phyloP scores from a whole-genome alignment of 2,888 invertebrate species.

The Latrodectus elegans region DNA sequence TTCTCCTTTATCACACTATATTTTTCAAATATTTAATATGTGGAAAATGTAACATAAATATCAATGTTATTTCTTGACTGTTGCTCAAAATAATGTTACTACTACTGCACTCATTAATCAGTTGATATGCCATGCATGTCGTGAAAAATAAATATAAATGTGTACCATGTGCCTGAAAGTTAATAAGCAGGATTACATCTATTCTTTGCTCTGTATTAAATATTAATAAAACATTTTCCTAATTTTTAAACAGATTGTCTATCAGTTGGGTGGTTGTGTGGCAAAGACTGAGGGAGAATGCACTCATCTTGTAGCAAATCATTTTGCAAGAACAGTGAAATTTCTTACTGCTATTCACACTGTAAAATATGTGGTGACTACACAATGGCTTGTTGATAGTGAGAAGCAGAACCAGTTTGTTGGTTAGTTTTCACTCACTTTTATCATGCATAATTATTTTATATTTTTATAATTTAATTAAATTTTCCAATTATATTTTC shows the following conservation, averaged over 20 bases:
- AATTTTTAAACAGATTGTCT: constrained; percentile 77
- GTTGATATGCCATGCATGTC: no score
- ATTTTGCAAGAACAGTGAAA: constrained; percentile 87
- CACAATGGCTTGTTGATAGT: constrained; percentile 90
- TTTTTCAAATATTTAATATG: no score
- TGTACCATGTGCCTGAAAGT: no score
- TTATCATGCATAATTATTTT: not conserved
- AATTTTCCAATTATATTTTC: constrained; percentile 70
- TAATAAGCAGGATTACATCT: no score
- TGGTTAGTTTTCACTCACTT: constrained; percentile 74
- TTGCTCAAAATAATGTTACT: no score
- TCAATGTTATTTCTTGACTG: no score
- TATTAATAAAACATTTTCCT: not conserved
- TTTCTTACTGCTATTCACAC: constrained; percentile 88
- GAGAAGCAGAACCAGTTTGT: constrained; percentile 86
- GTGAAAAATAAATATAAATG: no score
- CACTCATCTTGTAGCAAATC: constrained; percentile 85
- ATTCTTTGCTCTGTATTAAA: no score
- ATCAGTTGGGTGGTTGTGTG: constrained; percentile 88
- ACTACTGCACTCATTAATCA: no score
- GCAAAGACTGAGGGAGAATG: constrained; percentile 85
- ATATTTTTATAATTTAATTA: not conserved
- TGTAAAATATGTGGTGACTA: constrained; percentile 86
- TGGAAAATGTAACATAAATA: no score
- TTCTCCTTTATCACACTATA: no score